Percentiles rank a stretch among this genome's conserved stretches.
phyloP scores from a whole-genome alignment of 1,140 invertebrate genomes.

The Cydia pomonella region DNA sequence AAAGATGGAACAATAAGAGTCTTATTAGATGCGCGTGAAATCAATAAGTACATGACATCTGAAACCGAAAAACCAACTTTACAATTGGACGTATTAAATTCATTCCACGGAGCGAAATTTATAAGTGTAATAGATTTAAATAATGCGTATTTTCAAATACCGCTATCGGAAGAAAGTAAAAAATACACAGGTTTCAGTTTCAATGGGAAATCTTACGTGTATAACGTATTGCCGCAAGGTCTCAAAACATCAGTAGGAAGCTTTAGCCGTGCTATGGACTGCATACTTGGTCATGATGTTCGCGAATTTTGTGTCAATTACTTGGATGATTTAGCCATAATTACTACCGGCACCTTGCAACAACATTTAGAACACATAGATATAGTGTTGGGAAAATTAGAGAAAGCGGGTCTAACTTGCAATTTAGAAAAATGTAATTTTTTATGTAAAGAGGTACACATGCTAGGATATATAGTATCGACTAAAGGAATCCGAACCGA shows the following conservation, averaged over 20 bases:
- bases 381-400: conserved; percentile 41
- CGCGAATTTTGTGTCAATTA: conserved; percentile 48
- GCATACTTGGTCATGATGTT: conserved; percentile 49
- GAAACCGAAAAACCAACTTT: conserved; percentile 50
- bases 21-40: conserved; percentile 55
- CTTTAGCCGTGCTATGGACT: conserved; percentile 57
- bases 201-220: conserved; percentile 53
- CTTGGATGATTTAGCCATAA: conserved; percentile 45
- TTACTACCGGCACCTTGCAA: conserved; percentile 41
- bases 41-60: conserved; percentile 54
- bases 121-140: conserved; percentile 57
- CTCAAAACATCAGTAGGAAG: conserved; percentile 56
- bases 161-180: conserved; percentile 42
- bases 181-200: conserved; percentile 59
- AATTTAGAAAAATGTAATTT: conserved; percentile 51
- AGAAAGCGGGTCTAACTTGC: conserved; percentile 42
- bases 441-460: conserved; percentile 44
- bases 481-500: conserved; percentile 52
- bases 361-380: conserved; percentile 48
- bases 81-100: conserved; percentile 51
- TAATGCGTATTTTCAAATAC: conserved; percentile 63
- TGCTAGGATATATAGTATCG: conserved; percentile 55
- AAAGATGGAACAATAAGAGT: conserved; percentile 49
- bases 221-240: conserved; percentile 57
- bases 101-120: conserved; percentile 45